Base-by-base conservation (phyloP, 2,888 invertebrate genomes). In the Eulithis prunata region DNA sequence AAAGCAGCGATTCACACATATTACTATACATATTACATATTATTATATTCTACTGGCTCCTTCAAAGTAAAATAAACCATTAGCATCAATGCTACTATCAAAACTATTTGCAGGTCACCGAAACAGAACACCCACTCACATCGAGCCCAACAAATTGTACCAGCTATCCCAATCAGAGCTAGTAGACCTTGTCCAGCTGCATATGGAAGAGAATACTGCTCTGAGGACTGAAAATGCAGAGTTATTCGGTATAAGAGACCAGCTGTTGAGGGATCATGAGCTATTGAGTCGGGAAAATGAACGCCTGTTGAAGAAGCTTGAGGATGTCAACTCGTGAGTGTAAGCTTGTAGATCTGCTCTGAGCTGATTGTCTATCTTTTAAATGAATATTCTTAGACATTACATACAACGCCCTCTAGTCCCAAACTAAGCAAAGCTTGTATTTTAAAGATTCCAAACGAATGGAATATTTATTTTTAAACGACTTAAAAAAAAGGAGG, bases 271-370 rank as follows among this genome's bases (percentile, higher is more conserved):
- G 11, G 98, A 99, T 85, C 98, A 98, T 84, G 98, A 98, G 85
- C 86, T 97, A 46, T 96, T 98, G 38, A 97, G 97, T 79, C 93
- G 97, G 62, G 98, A 99, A 87, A 99, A 99, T 80, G 98, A 99
- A 84, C 92, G 97, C 60, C 93, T 99, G 67, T 88, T 97, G 61
- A 97, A 96, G 86, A 97, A 98, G 87, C 89, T 98, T 61, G 98
- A 98, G 85, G 97, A 97, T 87, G 96, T 97, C 21, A 55, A 55
- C 41, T 65, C 41, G 54, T 54, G 38, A 54, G 54, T 54, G 21
- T 45, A 45, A 45, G 45, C 7, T 45, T 45, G n/a, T n/a, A n/a
- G 3, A 10, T 7, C 41, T 6, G 3, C 8, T 7, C 8, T 38
- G 38, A 38, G 38, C 38, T 38, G 38, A 8, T 38, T 7, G 38